A percentile compares a stretch with the other conserved stretches of the same genome.
phyloP scores from a whole-genome alignment of 2,113 vertebrate species.

The Festucalex cinctus region DNA sequence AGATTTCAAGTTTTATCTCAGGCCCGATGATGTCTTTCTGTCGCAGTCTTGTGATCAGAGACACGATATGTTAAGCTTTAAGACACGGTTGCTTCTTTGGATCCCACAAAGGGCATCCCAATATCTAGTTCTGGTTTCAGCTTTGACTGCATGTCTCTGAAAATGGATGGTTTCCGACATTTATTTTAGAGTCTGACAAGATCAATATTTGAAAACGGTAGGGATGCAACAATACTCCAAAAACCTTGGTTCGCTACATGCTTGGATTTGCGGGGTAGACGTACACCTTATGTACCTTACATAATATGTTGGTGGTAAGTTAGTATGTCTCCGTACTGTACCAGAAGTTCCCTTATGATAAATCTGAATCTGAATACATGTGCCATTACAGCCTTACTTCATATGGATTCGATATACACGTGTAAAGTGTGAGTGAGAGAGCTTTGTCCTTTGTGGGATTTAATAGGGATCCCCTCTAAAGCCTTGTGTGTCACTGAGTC shows the following conservation, averaged over 20 bases:
- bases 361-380: too few relatives aligned
- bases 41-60: neutral
- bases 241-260: too few relatives aligned
- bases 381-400: neutral
- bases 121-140: neutral
- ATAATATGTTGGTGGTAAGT: too few relatives aligned
- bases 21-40: neutral
- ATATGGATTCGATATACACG: constrained; percentile 1
- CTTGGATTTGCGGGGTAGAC: too few relatives aligned
- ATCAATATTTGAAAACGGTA: too few relatives aligned
- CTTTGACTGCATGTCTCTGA: neutral
- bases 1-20: neutral
- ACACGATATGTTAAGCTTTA: neutral
- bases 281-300: too few relatives aligned
- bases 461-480: constrained; percentile 55
- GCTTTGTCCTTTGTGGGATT: constrained; percentile 29
- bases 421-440: constrained; percentile 7
- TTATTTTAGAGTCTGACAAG: too few relatives aligned
- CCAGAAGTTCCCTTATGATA: too few relatives aligned
- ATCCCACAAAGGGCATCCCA: neutral
- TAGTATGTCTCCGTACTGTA: too few relatives aligned
- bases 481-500: constrained; percentile 51
- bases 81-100: neutral
- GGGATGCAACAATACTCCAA: too few relatives aligned
- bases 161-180: neutral